Conservation (phyloP, 2,888 invertebrate species). For the Dynastes grantii region DNA sequence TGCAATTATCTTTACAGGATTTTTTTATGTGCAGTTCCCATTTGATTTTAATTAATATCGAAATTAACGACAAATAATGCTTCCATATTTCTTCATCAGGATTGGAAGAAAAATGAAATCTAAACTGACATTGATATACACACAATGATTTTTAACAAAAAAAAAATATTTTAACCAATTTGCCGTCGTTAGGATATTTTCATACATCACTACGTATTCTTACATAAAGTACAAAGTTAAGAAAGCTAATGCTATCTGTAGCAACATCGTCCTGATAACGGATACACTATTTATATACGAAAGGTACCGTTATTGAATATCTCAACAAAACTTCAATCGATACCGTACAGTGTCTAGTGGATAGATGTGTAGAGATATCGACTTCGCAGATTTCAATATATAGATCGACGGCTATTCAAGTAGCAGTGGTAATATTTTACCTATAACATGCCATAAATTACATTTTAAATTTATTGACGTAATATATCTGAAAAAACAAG, state of each 20-base stretch:
- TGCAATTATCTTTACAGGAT: no score
- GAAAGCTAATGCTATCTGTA: slow-evolving; percentile 12
- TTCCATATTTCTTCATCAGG: no score
- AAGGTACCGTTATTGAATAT: slow-evolving; percentile 33
- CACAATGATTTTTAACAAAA: no score
- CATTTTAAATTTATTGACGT: slow-evolving; percentile 10
- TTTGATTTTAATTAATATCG: no score
- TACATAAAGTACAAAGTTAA: background rate
- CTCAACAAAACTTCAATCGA: slow-evolving; percentile 22
- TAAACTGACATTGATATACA: no score
- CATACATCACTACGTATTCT: background rate
- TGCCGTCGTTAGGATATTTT: no score
- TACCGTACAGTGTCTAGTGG: slow-evolving; percentile 23
- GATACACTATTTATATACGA: slow-evolving; percentile 5
- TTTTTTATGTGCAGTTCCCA: no score
- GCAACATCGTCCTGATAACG: slow-evolving; percentile 25
- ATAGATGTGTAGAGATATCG: slow-evolving; percentile 15
- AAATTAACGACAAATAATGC: no score
- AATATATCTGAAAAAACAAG: background rate
- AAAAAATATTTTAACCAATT: no score
- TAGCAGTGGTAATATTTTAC: background rate
- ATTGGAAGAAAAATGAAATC: no score
- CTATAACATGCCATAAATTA: slow-evolving; percentile 9
- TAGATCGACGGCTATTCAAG: slow-evolving; percentile 20
- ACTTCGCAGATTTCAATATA: slow-evolving; percentile 26